Conservation (phyloP, 2,113 vertebrate species). For the Apodemus sylvaticus region DNA sequence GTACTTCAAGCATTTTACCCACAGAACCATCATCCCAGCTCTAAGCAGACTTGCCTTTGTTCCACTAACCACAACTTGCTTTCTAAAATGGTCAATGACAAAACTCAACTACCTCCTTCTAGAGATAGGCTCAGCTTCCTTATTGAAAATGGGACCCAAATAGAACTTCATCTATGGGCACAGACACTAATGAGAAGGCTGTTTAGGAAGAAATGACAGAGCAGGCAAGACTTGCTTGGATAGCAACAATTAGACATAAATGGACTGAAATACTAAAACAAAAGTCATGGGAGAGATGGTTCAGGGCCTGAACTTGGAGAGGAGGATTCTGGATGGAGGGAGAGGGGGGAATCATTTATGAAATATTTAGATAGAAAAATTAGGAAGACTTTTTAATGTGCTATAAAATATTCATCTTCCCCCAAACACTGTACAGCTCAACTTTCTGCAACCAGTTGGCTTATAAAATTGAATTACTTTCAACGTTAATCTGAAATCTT, state of each 20-base stretch:
- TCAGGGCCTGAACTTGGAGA: background rate
- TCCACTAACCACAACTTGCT: background rate
- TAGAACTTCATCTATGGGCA: background rate
- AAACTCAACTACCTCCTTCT: background rate
- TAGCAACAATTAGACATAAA: background rate
- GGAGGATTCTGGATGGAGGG: background rate
- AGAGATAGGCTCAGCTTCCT: background rate
- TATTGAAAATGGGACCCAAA: background rate
- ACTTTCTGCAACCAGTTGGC: conserved; percentile 9
- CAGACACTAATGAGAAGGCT: background rate
- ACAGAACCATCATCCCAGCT: background rate
- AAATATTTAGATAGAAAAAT: conserved; percentile 22
- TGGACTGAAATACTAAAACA: background rate
- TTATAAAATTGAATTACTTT: conserved; percentile 63
- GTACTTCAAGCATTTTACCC: background rate
- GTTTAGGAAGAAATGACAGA: background rate
- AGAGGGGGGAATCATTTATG: background rate
- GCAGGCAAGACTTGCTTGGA: background rate
- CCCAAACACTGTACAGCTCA: background rate
- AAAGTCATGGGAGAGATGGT: background rate
- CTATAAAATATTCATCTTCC: conserved; percentile 26
- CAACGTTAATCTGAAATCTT: conserved; percentile 3
- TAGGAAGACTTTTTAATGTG: background rate
- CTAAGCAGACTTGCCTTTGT: background rate
- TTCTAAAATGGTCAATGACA: background rate